Conservation (phyloP, 2,797 vertebrate species). For the Moxostoma hubbsi region DNA sequence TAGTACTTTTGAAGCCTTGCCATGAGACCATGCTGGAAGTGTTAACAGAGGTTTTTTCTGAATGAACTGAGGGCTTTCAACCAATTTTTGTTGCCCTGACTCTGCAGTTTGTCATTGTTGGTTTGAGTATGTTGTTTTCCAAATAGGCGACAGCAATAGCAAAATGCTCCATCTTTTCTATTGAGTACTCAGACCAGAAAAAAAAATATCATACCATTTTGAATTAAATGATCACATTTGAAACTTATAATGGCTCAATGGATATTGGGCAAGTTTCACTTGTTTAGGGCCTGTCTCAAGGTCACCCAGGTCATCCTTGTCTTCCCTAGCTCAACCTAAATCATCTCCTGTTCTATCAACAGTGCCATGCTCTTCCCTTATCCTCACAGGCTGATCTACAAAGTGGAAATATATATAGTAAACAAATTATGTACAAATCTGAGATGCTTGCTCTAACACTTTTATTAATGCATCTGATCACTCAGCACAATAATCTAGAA, state of each 20-base stretch:
- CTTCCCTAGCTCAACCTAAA: neutral
- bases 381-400: neutral
- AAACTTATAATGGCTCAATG: constrained; percentile 3
- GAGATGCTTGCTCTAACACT: neutral
- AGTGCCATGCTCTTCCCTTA: constrained; percentile 53
- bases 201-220: constrained; percentile 8
- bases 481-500: too few relatives aligned
- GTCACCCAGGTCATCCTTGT: neutral
- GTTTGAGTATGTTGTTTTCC: neutral
- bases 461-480: too few relatives aligned
- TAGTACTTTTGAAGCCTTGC: neutral
- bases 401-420: too few relatives aligned
- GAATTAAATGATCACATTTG: constrained; percentile 11
- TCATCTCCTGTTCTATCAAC: neutral
- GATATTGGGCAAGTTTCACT: constrained; percentile 5
- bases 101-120: constrained; percentile 14
- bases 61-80: constrained; percentile 28
- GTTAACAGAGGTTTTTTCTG: constrained; percentile 12
- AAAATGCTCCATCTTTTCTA: constrained; percentile 24
- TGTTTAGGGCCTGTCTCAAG: constrained; percentile 7
- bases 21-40: constrained; percentile 17
- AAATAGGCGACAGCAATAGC: constrained; percentile 22
- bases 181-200: constrained; percentile 10
- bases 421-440: neutral
- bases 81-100: constrained; percentile 6